A percentile compares a stretch with the other conserved stretches of the same genome.
Evolutionary conservation across 2,113 vertebrate genomes (phyloP).

Genomic region (Elephas maximus): DNA sequence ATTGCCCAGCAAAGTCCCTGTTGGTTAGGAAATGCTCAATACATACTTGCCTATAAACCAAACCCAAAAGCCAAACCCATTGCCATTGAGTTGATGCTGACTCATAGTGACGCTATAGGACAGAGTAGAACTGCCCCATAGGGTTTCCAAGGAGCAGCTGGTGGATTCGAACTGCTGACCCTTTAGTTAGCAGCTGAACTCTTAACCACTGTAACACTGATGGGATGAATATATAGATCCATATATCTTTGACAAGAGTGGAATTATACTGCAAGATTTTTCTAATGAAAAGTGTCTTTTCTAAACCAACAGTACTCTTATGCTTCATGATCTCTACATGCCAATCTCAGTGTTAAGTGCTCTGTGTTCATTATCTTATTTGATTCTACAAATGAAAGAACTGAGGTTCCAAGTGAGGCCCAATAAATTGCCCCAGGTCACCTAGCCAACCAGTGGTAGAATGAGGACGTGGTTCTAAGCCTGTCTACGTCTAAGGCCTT

Average conservation of each 20-base stretch:
- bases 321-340: not conserved
- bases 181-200: too few relatives aligned
- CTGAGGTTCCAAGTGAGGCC: not conserved
- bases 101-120: too few relatives aligned
- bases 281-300: not conserved
- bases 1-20: not conserved
- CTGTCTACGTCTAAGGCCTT: not conserved
- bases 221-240: not conserved
- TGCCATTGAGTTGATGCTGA: too few relatives aligned
- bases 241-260: not conserved
- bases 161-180: too few relatives aligned
- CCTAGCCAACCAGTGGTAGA: not conserved
- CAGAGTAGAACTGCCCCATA: too few relatives aligned
- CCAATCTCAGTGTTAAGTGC: not conserved
- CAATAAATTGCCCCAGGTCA: too few relatives aligned
- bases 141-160: too few relatives aligned
- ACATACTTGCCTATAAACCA: not conserved
- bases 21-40: not conserved
- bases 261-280: not conserved
- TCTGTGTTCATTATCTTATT: too few relatives aligned
- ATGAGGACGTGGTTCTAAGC: not conserved
- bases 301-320: not conserved
- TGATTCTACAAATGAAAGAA: not conserved
- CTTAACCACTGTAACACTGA: not conserved
- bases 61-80: too few relatives aligned